These are phyloP conservation scores for Agrilus planipennis DNA, from an alignment of 1,140 invertebrate species.

Conservation along the genomic window DNA sequence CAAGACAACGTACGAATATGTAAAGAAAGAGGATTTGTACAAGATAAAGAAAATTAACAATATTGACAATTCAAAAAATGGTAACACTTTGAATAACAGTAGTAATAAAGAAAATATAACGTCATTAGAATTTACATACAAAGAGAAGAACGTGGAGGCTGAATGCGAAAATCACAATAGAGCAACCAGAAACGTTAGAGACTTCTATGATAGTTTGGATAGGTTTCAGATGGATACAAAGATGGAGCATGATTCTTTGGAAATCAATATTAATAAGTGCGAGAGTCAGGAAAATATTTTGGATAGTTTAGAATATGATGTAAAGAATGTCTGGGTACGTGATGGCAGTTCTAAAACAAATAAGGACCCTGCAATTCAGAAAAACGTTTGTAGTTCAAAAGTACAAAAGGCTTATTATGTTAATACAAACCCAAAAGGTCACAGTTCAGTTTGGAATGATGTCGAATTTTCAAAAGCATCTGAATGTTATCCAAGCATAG, in stretches of 20 bases:
- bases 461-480: neutral
- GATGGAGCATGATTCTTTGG: slow-evolving; percentile 25
- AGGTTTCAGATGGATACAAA: slow-evolving; percentile 21
- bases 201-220: slow-evolving; percentile 30
- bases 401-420: too few species aligned
- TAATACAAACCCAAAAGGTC: slow-evolving; percentile 14
- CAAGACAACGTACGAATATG: slow-evolving; percentile 33
- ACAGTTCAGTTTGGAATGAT: neutral
- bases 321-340: slow-evolving; percentile 14
- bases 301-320: slow-evolving; percentile 23
- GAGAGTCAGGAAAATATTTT: slow-evolving; percentile 17
- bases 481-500: too few species aligned
- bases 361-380: too few species aligned
- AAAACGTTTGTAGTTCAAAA: too few species aligned
- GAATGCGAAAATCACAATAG: slow-evolving; percentile 17
- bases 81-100: slow-evolving; percentile 28
- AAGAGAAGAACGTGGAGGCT: slow-evolving; percentile 30
- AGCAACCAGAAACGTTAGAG: slow-evolving; percentile 19
- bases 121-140: slow-evolving; percentile 30
- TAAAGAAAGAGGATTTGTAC: slow-evolving; percentile 36
- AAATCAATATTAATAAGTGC: slow-evolving; percentile 22
- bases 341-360: too few species aligned
- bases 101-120: slow-evolving; percentile 28
- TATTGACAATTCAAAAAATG: slow-evolving; percentile 20
- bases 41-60: slow-evolving; percentile 18